Evolutionary conservation across 30 jellyfish, hydroid and myxozoan genomes (phyloP).

Genomic region (Morbakka virulenta): DNA sequence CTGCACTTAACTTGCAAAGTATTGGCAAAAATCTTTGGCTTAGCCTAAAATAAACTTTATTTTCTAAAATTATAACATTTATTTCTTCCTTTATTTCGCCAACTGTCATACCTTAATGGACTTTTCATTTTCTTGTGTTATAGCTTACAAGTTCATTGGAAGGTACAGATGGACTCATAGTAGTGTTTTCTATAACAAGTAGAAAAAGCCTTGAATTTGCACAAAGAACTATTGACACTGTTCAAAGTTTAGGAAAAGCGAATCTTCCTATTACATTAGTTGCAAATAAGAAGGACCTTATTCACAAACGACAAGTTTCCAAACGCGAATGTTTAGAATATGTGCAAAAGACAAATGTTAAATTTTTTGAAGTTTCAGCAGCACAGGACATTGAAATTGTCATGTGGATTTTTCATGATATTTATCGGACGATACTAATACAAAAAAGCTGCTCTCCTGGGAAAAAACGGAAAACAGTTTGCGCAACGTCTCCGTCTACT

Average conservation of each 20-base stretch:
- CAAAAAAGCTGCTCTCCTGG: background rate
- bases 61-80: no score
- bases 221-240: conserved; percentile 27
- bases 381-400: conserved; percentile 71
- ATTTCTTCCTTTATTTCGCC: no score
- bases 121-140: no score
- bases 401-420: conserved; percentile 23
- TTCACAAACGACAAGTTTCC: conserved; percentile 68
- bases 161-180: conserved; percentile 51
- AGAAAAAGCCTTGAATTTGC: conserved; percentile 59
- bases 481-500: background rate
- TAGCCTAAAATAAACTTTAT: no score
- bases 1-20: no score
- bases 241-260: conserved; percentile 35
- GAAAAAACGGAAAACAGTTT: conserved; percentile 33
- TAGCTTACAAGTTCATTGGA: no score
- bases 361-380: conserved; percentile 61
- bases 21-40: no score
- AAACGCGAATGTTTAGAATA: conserved; percentile 45
- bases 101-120: no score
- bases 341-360: conserved; percentile 47
- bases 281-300: conserved; percentile 74
- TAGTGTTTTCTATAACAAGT: conserved; percentile 72
- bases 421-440: conserved; percentile 17
- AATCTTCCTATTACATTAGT: conserved; percentile 67